Conservation (phyloP, 2,113 vertebrate species). For the Lepus timidus region DNA sequence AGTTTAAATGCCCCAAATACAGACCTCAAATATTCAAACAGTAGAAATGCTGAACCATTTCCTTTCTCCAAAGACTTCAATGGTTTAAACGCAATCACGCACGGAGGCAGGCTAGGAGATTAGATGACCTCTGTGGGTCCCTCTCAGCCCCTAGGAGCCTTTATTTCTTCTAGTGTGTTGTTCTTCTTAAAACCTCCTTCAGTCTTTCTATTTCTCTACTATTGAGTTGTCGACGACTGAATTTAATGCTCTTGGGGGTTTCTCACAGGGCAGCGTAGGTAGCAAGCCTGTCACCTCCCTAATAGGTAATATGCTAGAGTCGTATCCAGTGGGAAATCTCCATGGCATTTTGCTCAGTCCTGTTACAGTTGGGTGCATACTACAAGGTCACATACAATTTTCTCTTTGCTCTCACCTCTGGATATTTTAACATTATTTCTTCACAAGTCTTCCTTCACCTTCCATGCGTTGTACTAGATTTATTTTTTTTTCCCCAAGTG, state of each 20-base stretch:
- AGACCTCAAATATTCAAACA: conserved; percentile 9
- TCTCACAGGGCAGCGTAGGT: conserved; percentile 65
- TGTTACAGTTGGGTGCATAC: conserved; percentile 55
- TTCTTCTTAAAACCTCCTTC: conserved; percentile 60
- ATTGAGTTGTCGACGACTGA: conserved; percentile 28
- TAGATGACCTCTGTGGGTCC: conserved; percentile 55
- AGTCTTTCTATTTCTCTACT: conserved; percentile 64
- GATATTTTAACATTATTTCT: conserved; percentile 75
- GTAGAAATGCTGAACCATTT: conserved; percentile 20
- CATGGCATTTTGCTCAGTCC: background rate
- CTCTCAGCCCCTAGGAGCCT: conserved; percentile 31
- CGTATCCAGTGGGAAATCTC: conserved; percentile 70
- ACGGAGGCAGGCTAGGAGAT: conserved; percentile 57
- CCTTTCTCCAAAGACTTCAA: conserved; percentile 50
- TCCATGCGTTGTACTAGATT: conserved; percentile 45
- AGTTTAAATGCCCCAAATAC: conserved; percentile 1
- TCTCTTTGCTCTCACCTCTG: conserved; percentile 70
- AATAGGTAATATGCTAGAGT: conserved; percentile 77
- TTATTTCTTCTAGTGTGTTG: conserved; percentile 53
- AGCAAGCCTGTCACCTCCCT: conserved; percentile 73
- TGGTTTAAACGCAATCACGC: conserved; percentile 36
- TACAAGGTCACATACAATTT: conserved; percentile 69
- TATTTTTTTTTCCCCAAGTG: conserved; percentile 42
- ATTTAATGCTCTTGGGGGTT: conserved; percentile 64
- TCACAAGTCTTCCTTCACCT: conserved; percentile 62